Percentiles rank a stretch among this genome's conserved stretches.
Evolutionary conservation across 2,888 invertebrate genomes (phyloP).

Genomic region (Clitarchus hookeri): DNA sequence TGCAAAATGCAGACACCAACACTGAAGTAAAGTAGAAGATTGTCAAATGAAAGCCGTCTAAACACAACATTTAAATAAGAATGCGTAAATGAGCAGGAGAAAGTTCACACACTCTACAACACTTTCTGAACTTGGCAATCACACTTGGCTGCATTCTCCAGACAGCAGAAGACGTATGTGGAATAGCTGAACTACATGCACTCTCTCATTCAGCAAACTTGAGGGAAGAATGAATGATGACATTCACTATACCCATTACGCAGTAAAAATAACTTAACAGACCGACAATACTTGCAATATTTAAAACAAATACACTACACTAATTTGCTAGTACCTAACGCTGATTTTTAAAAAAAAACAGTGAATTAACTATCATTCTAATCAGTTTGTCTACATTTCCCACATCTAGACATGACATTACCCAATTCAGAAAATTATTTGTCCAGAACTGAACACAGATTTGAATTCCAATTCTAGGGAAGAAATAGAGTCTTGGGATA

Average conservation of each 20-base stretch:
- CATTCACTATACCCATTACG: background rate
- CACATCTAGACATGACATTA: background rate
- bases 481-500: background rate
- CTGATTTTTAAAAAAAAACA: background rate
- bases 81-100: background rate
- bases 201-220: background rate
- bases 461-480: background rate
- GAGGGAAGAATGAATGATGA: background rate
- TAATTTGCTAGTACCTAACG: background rate
- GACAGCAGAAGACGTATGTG: background rate
- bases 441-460: background rate
- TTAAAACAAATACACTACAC: background rate
- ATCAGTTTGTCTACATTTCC: background rate
- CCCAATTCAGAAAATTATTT: background rate
- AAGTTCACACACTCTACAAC: background rate
- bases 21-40: slow-evolving; percentile 3
- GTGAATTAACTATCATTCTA: slow-evolving; percentile 1
- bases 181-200: background rate
- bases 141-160: background rate
- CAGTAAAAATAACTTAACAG: background rate
- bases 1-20: slow-evolving; percentile 11
- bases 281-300: background rate
- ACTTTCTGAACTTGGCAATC: background rate
- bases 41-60: background rate
- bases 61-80: background rate